Percentiles rank a stretch among this genome's conserved stretches.
These are phyloP conservation scores for Ascaphus truei DNA, from an alignment of 2,113 vertebrate genomes.

Conservation along the genomic window DNA sequence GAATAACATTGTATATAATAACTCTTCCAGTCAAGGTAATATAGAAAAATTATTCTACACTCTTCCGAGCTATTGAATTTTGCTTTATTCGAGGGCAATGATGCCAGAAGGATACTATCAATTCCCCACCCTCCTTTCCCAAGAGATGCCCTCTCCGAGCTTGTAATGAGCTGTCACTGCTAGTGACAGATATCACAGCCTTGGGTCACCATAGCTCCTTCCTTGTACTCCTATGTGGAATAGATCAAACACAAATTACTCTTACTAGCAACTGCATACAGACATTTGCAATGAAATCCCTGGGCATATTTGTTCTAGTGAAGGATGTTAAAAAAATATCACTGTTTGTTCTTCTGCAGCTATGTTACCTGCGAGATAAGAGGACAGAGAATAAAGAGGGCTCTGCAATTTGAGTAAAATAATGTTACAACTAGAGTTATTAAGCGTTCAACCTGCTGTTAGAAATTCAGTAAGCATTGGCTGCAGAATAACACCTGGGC, in stretches of 20 bases:
- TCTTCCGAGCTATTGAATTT: conserved; percentile 21
- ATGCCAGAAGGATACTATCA: conserved; percentile 14
- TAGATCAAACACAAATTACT: conserved; percentile 10
- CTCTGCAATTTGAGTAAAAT: too few relatives aligned
- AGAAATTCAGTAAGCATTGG: too few relatives aligned
- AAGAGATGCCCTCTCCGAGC: conserved; percentile 19
- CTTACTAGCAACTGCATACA: not conserved
- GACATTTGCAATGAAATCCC: not conserved
- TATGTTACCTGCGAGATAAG: too few relatives aligned
- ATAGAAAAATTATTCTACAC: conserved; percentile 19
- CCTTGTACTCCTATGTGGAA: not conserved
- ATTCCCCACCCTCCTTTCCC: conserved; percentile 5
- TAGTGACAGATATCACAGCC: conserved; percentile 30
- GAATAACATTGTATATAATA: not conserved
- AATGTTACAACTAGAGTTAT: too few relatives aligned
- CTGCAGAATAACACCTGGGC: too few relatives aligned
- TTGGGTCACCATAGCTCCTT: conserved; percentile 17
- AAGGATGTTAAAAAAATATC: conserved; percentile 2
- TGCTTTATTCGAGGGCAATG: conserved; percentile 15
- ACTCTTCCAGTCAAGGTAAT: conserved; percentile 3
- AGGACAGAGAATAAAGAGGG: too few relatives aligned
- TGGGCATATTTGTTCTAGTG: conserved; percentile 5
- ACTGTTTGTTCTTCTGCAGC: not conserved
- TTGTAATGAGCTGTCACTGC: conserved; percentile 24
- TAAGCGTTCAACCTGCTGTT: too few relatives aligned